These are phyloP conservation scores for Cyclargus thomasi DNA, from an alignment of 1,140 invertebrate species.

Conservation along the genomic window DNA sequence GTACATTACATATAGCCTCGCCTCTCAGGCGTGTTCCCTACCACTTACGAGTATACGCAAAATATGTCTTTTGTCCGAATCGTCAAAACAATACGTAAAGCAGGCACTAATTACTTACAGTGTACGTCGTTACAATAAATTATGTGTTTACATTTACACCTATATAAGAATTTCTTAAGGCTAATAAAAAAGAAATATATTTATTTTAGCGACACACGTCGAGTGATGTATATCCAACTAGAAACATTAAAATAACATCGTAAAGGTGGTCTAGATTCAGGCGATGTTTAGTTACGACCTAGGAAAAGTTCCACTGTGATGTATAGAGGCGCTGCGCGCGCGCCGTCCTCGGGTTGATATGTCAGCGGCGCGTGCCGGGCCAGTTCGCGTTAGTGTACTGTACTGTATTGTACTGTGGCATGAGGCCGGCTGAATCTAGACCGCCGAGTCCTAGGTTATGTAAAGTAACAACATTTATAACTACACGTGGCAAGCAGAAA, in stretches of 20 bases:
- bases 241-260: constrained; percentile 36
- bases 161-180: constrained; percentile 57
- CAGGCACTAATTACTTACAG: constrained; percentile 71
- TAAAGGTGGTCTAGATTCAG: constrained; percentile 43
- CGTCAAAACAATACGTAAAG: constrained; percentile 62
- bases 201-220: constrained; percentile 38
- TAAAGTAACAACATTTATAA: constrained; percentile 34
- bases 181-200: constrained; percentile 60
- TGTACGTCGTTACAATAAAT: constrained; percentile 71
- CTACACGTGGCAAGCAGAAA: constrained; percentile 67
- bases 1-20: constrained; percentile 49
- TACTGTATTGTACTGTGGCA: not conserved
- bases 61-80: constrained; percentile 69
- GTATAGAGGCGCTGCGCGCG: too few relatives aligned
- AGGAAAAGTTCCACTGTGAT: too few relatives aligned
- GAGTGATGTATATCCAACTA: constrained; percentile 54
- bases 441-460: constrained; percentile 14
- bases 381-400: too few relatives aligned
- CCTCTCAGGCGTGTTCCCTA: constrained; percentile 56
- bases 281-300: not conserved
- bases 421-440: constrained; percentile 29
- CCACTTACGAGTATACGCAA: constrained; percentile 58
- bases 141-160: constrained; percentile 63
- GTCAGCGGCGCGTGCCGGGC: not conserved
- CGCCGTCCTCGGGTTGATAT: too few relatives aligned